Base-by-base conservation (phyloP, 2,797 vertebrate genomes). In the Loris lydekkerianus region DNA sequence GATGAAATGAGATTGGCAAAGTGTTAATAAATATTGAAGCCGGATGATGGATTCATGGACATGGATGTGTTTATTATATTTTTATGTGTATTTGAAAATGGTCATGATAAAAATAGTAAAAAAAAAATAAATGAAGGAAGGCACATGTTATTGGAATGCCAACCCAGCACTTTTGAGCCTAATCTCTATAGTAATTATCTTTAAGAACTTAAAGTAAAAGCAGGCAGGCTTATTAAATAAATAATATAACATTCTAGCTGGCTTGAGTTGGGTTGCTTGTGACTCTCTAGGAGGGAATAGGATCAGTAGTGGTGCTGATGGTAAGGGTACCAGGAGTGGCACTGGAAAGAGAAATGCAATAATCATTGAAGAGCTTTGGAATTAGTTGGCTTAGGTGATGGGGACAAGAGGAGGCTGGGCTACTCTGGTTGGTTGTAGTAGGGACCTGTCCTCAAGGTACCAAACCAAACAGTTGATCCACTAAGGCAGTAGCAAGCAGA, bases 191-290 rank as follows among this genome's bases (percentile, higher is more conserved):
- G 17, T 67, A 75, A 63, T 69, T 88, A 21, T 60, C 40, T 72
- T 73, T 91, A 75, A 93, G 82, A 90, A 96, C 60, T 94, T 58
- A 61, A 95, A n/a, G 27, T 34, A 76, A 49, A 10, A 73, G 63
- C 21, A 73, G n/a, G 18, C 63, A 87, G 46, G 21, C 7, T 91
- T 49, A 60, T 73, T 65, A 37, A 84, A 81, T 89, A 29, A 63
- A 15, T 76, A 75, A 80, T 43, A 60, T 23, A 85, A 58, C 27
- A 43, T 40, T 34, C 60, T 77, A 49, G n/a, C 43, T 82, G 5
- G 75, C 81, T 93, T 58, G 43, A 21, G 7, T 65, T 67, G 18
- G 34, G 25, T 7, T 89, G 21, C 49, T 89, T 31, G 65, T 75
- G 65, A 92, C 14, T n/a, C 17, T 67, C 67, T 83, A 34, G 14